A percentile compares a stretch with the other conserved stretches of the same genome.
phyloP scores from a whole-genome alignment of 2,113 vertebrate species.

The Otus sunia region DNA sequence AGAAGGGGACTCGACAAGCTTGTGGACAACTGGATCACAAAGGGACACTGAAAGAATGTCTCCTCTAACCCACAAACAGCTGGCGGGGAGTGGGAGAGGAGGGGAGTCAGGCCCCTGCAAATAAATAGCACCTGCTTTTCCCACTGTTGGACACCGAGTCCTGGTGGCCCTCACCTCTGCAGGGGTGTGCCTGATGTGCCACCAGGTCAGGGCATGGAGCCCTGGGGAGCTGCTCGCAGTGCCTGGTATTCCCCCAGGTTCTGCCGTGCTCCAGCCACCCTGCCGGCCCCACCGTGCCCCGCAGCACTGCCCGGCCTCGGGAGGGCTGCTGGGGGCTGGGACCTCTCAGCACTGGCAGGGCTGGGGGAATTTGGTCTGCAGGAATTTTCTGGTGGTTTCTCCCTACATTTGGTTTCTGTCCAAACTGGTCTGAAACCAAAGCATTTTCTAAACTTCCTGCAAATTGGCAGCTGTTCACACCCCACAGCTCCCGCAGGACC shows the following conservation, averaged over 20 bases:
- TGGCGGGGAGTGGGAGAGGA: not conserved
- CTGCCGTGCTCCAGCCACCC: not conserved
- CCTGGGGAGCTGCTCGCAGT: accelerated
- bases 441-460: not conserved
- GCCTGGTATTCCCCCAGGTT: not conserved
- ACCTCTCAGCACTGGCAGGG: not conserved
- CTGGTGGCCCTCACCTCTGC: not conserved
- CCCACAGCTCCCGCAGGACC: not conserved
- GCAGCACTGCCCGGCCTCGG: accelerated
- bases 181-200: not conserved
- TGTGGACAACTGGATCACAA: not conserved
- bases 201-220: not conserved
- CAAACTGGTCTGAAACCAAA: not conserved
- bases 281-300: accelerated
- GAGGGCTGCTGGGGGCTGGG: not conserved
- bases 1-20: not conserved
- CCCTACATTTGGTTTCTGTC: not conserved
- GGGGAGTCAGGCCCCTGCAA: not conserved
- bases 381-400: not conserved
- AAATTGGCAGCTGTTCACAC: not conserved
- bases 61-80: not conserved
- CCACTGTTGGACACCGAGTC: not conserved
- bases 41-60: not conserved
- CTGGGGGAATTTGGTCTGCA: not conserved
- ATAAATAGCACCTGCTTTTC: not conserved